These are phyloP conservation scores for Todiramphus chloris DNA, from an alignment of 2,113 vertebrate species.

Conservation along the genomic window DNA sequence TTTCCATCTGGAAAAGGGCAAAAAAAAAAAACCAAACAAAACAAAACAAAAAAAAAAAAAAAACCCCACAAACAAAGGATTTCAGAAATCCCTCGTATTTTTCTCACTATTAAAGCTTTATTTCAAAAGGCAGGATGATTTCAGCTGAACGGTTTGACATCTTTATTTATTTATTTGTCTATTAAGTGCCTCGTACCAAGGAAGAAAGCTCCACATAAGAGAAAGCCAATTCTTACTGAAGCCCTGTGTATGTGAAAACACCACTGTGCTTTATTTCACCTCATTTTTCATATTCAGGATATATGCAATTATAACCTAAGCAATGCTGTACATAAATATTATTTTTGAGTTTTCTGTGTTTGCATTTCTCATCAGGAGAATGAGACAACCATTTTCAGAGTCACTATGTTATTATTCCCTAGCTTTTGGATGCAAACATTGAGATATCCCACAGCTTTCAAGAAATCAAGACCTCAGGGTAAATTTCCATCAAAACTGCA, in stretches of 20 bases:
- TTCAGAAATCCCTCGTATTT: background rate
- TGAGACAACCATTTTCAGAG: background rate
- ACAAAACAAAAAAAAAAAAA: too few species aligned
- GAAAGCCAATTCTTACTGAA: background rate
- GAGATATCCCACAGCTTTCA: background rate
- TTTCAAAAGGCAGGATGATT: background rate
- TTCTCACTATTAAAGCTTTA: background rate
- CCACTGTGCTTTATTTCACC: background rate
- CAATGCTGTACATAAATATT: background rate
- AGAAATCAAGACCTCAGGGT: slow-evolving; percentile 15
- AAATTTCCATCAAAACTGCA: slow-evolving; percentile 4
- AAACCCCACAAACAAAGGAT: background rate
- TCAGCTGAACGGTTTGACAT: background rate
- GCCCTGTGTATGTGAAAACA: background rate
- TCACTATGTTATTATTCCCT: background rate
- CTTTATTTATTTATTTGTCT: background rate
- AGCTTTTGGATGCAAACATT: background rate
- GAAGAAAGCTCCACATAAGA: background rate
- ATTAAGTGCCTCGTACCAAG: background rate
- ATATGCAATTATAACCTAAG: background rate
- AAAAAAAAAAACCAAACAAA: background rate
- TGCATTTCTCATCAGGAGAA: background rate
- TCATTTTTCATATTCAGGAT: background rate
- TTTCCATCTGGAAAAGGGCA: background rate
- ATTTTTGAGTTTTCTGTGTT: background rate